Percentiles rank a stretch among this genome's conserved stretches.
phyloP scores from a whole-genome alignment of 2,113 vertebrate species.

The Channa argus region DNA sequence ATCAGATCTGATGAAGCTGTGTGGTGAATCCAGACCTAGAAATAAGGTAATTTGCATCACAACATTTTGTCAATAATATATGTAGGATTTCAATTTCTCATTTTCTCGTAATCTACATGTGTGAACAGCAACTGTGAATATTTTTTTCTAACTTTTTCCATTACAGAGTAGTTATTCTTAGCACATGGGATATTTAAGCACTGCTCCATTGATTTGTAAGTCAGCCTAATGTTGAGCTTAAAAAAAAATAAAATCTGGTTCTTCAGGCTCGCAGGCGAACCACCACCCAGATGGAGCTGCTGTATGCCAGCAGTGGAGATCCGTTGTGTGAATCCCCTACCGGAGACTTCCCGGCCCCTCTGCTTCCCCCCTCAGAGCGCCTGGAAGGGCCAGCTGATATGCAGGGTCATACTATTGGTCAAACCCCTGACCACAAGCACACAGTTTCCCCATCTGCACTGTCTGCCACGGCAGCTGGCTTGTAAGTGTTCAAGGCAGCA shows the following conservation, averaged over 20 bases:
- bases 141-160: neutral
- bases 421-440: conserved; percentile 86
- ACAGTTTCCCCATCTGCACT: conserved; percentile 83
- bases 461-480: conserved; percentile 86
- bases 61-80: too few species aligned
- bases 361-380: conserved; percentile 81
- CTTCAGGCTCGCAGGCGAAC: conserved; percentile 93
- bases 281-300: conserved; percentile 96
- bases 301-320: conserved; percentile 92
- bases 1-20: conserved; percentile 95
- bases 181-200: neutral
- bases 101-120: too few species aligned
- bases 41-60: conserved; percentile 84
- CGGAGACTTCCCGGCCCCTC: conserved; percentile 83
- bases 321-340: conserved; percentile 80
- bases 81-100: too few species aligned
- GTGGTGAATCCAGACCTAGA: conserved; percentile 92
- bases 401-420: conserved; percentile 74
- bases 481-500: conserved; percentile 85
- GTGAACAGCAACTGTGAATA: neutral
- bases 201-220: conserved; percentile 1
- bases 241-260: neutral
- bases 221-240: conserved; percentile 15
- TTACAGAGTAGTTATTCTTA: neutral
- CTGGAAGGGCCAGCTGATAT: conserved; percentile 77